These are phyloP conservation scores for Zosterops pallidus DNA, from an alignment of 2,113 vertebrate species.

Conservation along the genomic window DNA sequence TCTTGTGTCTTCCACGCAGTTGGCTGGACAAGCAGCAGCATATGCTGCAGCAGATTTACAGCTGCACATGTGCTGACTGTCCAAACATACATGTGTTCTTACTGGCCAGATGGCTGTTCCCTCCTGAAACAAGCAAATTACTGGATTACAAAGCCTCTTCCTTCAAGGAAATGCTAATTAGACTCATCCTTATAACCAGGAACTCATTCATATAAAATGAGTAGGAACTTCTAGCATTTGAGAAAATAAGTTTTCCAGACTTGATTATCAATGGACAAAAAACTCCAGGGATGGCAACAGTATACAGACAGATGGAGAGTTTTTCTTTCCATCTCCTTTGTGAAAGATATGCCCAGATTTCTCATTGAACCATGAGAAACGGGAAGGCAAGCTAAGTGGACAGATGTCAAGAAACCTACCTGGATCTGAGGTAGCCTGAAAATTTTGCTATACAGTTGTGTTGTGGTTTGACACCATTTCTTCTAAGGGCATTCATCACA, in stretches of 20 bases:
- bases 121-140: background rate
- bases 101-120: background rate
- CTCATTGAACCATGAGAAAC: background rate
- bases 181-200: accelerated
- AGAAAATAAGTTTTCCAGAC: background rate
- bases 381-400: background rate
- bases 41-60: conserved; percentile 17
- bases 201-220: background rate
- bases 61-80: background rate
- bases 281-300: background rate
- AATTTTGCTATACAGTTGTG: background rate
- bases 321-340: background rate
- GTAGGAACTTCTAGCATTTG: background rate
- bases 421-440: background rate
- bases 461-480: background rate
- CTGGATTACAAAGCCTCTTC: background rate
- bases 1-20: background rate
- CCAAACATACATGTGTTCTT: background rate
- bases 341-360: background rate
- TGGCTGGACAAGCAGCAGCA: background rate
- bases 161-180: background rate
- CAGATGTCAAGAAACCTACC: background rate
- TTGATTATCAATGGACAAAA: background rate
- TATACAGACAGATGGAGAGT: background rate
- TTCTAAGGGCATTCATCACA: background rate